Conservation (phyloP, 2,113 vertebrate genomes). For the Leucoraja erinaceus region DNA sequence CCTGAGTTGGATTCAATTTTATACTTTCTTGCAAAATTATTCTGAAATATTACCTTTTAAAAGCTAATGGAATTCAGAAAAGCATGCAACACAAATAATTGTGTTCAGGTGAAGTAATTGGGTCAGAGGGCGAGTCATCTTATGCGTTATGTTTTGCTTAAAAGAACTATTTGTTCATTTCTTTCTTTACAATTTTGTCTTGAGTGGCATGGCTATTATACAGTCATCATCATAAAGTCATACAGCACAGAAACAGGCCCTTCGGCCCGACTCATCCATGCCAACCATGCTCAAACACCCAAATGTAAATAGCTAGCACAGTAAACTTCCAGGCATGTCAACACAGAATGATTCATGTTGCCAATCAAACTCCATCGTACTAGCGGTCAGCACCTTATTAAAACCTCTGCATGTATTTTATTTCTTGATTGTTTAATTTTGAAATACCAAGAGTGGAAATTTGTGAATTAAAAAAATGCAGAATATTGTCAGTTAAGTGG, state of each 20-base stretch:
- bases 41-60: constrained; percentile 4
- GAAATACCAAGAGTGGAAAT: not conserved
- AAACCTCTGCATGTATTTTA: not conserved
- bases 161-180: not conserved
- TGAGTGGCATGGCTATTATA: not conserved
- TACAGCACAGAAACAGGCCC: too few species aligned
- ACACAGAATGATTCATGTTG: not conserved
- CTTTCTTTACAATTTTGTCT: not conserved
- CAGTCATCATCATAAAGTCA: too few species aligned
- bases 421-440: not conserved
- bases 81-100: not conserved
- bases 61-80: not conserved
- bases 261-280: too few species aligned
- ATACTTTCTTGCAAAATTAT: not conserved
- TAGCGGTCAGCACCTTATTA: not conserved
- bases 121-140: not conserved
- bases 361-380: not conserved
- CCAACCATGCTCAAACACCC: not conserved
- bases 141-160: not conserved
- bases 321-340: not conserved
- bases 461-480: not conserved
- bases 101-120: not conserved
- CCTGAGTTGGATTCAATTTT: not conserved
- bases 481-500: not conserved
- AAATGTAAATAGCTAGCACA: not conserved